Base-by-base conservation (phyloP, 2,888 invertebrate species). In the Cremastinae sp. region DNA sequence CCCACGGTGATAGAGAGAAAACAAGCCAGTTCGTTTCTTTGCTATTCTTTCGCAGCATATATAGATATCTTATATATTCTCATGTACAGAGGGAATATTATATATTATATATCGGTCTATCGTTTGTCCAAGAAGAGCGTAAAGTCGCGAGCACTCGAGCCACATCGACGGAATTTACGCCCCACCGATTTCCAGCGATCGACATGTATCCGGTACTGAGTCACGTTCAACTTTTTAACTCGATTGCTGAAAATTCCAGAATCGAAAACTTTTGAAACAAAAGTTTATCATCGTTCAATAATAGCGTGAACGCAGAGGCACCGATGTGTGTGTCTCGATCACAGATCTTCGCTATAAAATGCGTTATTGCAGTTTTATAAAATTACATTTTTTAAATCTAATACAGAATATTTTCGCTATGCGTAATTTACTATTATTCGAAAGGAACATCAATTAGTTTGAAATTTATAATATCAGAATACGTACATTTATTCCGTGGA, bases 11-110 rank as follows among this genome's bases (percentile, higher is more conserved):
- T 18, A 58, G 45, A 36, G 66, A 20, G 47, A 22, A 68, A 68
- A 58, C 56, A 38, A 36, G 66, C 65, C 5, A 14, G 18, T 58
- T 56, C 64, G 53, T 68, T 72, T 69, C 56, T 68, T 58, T 64
- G 12, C 14, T 18, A 5, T 38, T 7, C 34, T 8, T 51, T 14
- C 22, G 22, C 22, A 28, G 28, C 8, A 12, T n/a, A 2, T 41
- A n/a, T 41, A n/a, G 1, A 41, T 12, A 34, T 47, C 28, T 20
- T 54, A 38, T 69, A 47, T 8, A 49, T 22, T 22, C n/a, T 22
- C 22, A 18, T 64, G 64, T 53, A 53, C 22, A 12, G 10, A 41
- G 14, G 8, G 16, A 28, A 54, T 4, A 0, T 16, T 14, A 43
- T 18, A 47, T 47, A 62, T 34, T 12, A 41, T 53, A 9, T 28